Evolutionary conservation across 2,888 invertebrate genomes (phyloP).

Genomic region (Cryptosula pallasiana): DNA sequence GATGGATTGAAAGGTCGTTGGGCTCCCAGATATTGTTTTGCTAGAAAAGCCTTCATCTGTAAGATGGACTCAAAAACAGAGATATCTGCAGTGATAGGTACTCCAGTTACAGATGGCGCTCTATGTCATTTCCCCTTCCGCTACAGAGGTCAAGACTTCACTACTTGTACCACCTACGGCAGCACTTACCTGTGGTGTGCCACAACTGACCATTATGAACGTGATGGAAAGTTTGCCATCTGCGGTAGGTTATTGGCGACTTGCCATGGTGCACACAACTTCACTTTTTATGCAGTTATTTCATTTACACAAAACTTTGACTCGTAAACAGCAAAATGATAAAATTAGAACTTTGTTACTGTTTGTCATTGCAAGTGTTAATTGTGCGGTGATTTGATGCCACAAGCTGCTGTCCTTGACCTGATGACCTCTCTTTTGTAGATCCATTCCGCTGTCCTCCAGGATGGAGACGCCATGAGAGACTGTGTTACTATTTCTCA

Average conservation of each 20-base stretch:
- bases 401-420: too few species aligned
- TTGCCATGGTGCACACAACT: too few species aligned
- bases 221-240: constrained; percentile 16
- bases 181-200: constrained; percentile 20
- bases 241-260: constrained; percentile 9
- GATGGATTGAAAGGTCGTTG: not conserved
- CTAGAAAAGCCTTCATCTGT: constrained; percentile 21
- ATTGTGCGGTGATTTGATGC: too few species aligned
- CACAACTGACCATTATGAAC: constrained; percentile 16
- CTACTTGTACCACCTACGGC: constrained; percentile 21
- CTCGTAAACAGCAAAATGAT: too few species aligned
- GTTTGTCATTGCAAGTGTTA: too few species aligned
- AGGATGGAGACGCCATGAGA: constrained; percentile 15
- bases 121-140: constrained; percentile 20
- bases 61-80: constrained; percentile 13
- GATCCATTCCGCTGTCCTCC: constrained; percentile 20
- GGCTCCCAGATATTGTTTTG: constrained; percentile 16
- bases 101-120: constrained; percentile 16
- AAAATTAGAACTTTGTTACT: too few species aligned
- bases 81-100: not conserved
- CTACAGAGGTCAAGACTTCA: constrained; percentile 13
- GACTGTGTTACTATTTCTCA: constrained; percentile 24
- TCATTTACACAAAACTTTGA: too few species aligned
- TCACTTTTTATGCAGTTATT: too few species aligned
- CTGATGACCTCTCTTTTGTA: too few species aligned